Conservation (phyloP, 2,888 invertebrate genomes). For the Melipona beecheii region DNA sequence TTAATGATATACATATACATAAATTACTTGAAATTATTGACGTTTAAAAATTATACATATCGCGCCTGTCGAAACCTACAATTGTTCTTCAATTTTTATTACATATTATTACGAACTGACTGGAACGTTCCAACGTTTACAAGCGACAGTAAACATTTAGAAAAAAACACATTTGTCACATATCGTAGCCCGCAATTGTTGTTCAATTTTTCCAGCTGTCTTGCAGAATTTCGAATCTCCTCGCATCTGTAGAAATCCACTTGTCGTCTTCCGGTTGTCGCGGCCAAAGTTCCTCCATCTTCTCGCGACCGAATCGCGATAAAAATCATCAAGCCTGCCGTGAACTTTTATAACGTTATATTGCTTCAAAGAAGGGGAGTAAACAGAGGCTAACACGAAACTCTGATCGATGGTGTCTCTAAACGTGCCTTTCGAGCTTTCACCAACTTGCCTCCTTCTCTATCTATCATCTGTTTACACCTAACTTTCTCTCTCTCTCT, state of each 20-base stretch:
- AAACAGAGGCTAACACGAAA: conserved; percentile 27
- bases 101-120: neutral
- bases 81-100: too few species aligned
- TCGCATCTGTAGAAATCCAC: neutral
- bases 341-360: conserved; percentile 21
- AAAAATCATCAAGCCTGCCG: conserved; percentile 24
- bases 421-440: conserved; percentile 21
- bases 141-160: neutral
- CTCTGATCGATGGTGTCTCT: conserved; percentile 45
- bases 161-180: neutral
- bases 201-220: neutral
- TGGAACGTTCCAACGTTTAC: neutral
- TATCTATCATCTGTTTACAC: neutral
- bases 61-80: too few species aligned
- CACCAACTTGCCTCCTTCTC: conserved; percentile 1
- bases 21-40: too few species aligned
- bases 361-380: neutral
- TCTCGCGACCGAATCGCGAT: neutral
- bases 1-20: too few species aligned
- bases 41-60: too few species aligned
- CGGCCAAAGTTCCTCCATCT: neutral
- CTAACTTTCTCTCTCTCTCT: neutral
- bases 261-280: neutral
- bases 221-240: neutral
- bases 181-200: neutral